A percentile compares a stretch with the other conserved stretches of the same genome.
These are phyloP conservation scores for Brachionus asplanchnoidis DNA, from an alignment of 1,140 invertebrate genomes.

Conservation along the genomic window DNA sequence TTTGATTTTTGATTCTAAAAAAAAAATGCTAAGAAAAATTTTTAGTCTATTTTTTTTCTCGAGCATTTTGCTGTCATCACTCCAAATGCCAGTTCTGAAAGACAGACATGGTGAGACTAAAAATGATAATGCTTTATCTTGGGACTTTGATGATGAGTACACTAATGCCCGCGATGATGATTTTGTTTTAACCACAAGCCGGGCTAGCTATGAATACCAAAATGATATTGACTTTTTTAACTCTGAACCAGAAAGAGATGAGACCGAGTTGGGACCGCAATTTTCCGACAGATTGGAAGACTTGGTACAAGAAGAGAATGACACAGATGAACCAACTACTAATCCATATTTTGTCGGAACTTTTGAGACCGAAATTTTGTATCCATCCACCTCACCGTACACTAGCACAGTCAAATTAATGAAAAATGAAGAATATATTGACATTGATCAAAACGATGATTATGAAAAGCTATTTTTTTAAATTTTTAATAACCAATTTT, in stretches of 20 bases:
- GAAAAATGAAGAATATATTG: not conserved
- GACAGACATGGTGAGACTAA: not conserved
- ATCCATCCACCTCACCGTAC: not conserved
- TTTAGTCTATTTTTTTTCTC: not conserved
- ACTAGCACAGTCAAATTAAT: not conserved
- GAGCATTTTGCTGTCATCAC: not conserved
- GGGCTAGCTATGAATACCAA: not conserved
- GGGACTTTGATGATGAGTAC: not conserved
- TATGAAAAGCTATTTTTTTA: not conserved
- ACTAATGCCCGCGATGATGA: not conserved
- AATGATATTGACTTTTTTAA: not conserved
- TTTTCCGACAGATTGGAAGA: too few species aligned
- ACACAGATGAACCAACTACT: not conserved
- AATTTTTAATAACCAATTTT: not conserved
- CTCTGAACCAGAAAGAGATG: not conserved
- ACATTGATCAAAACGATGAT: not conserved
- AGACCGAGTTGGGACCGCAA: not conserved
- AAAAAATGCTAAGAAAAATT: not conserved
- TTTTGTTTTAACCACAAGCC: not conserved
- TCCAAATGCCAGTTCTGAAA: not conserved
- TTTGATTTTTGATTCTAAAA: not conserved
- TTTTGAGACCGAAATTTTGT: not conserved
- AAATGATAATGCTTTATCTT: not conserved
- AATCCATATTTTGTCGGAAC: not conserved
- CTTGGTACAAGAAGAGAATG: not conserved